Conservation (phyloP, 2,113 vertebrate species). For the Urocolius indicus region DNA sequence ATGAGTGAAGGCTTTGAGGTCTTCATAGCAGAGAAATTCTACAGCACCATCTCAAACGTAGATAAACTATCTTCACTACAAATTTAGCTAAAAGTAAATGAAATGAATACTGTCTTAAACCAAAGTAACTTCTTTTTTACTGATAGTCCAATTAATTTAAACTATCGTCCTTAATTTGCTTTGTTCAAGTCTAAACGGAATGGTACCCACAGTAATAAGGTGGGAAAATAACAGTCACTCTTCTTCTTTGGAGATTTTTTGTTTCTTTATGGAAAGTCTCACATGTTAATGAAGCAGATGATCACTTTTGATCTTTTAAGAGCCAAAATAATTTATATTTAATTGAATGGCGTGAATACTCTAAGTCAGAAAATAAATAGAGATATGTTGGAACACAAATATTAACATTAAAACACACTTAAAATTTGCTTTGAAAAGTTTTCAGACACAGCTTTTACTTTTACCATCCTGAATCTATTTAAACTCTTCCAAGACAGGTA, state of each 20-base stretch:
- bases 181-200: background rate
- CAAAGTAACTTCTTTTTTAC: background rate
- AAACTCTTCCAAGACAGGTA: background rate
- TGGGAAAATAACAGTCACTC: background rate
- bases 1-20: background rate
- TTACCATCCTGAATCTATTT: background rate
- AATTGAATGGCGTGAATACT: background rate
- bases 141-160: background rate
- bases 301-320: background rate
- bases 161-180: background rate
- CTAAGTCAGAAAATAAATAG: background rate
- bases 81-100: background rate
- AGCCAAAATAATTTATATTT: background rate
- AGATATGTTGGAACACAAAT: background rate
- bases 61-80: background rate
- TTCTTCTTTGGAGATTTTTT: background rate
- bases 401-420: background rate
- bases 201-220: background rate
- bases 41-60: background rate
- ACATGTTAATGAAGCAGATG: background rate
- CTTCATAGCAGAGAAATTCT: background rate
- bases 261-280: background rate
- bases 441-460: background rate
- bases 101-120: background rate
- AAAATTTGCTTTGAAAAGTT: background rate